A percentile compares a stretch with the other conserved stretches of the same genome.
These are phyloP conservation scores for Drosophila persimilis DNA, from an alignment of 1,140 invertebrate genomes.

Conservation along the genomic window DNA sequence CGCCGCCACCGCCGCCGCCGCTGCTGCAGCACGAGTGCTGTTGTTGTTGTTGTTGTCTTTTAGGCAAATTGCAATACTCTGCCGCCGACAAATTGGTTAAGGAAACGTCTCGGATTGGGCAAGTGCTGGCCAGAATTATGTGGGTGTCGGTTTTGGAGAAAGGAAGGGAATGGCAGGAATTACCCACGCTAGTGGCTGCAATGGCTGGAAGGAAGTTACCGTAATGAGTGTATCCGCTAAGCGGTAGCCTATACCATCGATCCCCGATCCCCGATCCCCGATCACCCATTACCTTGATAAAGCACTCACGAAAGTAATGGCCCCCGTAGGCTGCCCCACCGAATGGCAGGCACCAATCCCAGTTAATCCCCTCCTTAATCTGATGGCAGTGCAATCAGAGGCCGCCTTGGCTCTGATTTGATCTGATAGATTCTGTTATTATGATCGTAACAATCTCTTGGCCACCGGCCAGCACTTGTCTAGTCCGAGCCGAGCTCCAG, in stretches of 20 bases:
- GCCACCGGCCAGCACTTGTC: slow-evolving; percentile 57
- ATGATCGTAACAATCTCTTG: slow-evolving; percentile 44
- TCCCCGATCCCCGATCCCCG: too few relatives aligned
- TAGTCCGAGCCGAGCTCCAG: slow-evolving; percentile 38
- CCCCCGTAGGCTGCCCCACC: too few relatives aligned
- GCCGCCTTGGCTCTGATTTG: slow-evolving; percentile 9
- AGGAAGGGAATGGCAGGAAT: slow-evolving; percentile 13
- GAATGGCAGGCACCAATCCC: too few relatives aligned
- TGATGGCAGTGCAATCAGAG: slow-evolving; percentile 35
- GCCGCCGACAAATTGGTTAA: slow-evolving; percentile 34
- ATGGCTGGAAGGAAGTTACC: slow-evolving; percentile 9
- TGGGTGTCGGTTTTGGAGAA: slow-evolving; percentile 21
- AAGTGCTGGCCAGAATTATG: slow-evolving; percentile 45
- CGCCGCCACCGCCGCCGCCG: background rate
- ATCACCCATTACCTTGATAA: too few relatives aligned
- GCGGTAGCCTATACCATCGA: background rate
- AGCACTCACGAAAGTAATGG: too few relatives aligned
- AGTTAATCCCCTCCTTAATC: slow-evolving; percentile 6
- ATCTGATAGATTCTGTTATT: slow-evolving; percentile 25
- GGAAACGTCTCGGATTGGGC: slow-evolving; percentile 42
- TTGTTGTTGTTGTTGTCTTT: background rate
- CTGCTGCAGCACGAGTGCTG: background rate
- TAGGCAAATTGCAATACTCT: slow-evolving; percentile 42
- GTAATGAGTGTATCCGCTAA: slow-evolving; percentile 9
- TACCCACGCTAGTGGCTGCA: slow-evolving; percentile 24